Evolutionary conservation across 2,113 vertebrate genomes (phyloP).

Genomic region (Lamprologus tigripictilis): DNA sequence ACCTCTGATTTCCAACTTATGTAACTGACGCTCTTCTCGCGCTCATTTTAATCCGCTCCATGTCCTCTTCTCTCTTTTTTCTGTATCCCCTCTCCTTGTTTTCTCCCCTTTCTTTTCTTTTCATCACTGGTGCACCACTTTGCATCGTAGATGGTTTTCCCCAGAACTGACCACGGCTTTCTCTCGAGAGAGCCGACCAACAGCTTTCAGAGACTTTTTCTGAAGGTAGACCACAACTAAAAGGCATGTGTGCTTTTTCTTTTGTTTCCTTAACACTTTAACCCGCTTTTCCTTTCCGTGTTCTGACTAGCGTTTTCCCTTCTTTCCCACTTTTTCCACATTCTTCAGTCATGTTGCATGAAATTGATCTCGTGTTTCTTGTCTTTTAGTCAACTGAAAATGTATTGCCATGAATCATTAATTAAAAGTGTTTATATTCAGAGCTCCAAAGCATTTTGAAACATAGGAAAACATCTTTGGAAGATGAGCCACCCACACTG

Average conservation of each 20-base stretch:
- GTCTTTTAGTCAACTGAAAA: background rate
- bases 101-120: background rate
- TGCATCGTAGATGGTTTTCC: slow-evolving; percentile 84
- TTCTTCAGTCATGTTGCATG: background rate
- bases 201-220: slow-evolving; percentile 77
- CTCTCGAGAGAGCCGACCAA: slow-evolving; percentile 78
- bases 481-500: background rate
- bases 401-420: background rate
- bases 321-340: background rate
- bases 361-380: background rate
- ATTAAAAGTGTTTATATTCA: background rate
- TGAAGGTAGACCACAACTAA: slow-evolving; percentile 80
- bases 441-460: background rate
- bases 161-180: slow-evolving; percentile 81
- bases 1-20: background rate
- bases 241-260: background rate
- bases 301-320: background rate
- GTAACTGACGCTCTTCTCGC: background rate
- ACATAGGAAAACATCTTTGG: background rate
- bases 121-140: background rate
- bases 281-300: background rate
- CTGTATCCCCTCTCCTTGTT: background rate
- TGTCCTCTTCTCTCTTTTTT: background rate
- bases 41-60: background rate
- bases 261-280: slow-evolving; percentile 2